These are phyloP conservation scores for Poecilia picta DNA, from an alignment of 2,797 vertebrate genomes.

Conservation along the genomic window DNA sequence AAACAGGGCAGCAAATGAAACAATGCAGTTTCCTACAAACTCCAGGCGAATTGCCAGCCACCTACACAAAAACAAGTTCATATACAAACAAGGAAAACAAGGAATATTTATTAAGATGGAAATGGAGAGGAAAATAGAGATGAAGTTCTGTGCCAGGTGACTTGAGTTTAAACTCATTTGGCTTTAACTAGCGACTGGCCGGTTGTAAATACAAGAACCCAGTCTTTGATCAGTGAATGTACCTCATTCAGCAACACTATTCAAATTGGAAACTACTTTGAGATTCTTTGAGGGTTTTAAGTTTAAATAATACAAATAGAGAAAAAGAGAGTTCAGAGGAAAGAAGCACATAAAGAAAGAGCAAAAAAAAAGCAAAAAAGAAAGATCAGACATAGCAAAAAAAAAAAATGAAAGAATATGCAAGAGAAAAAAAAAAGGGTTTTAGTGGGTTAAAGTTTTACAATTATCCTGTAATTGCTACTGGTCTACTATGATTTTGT, in stretches of 20 bases:
- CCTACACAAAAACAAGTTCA: slow-evolving; percentile 69
- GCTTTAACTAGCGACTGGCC: background rate
- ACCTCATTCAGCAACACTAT: too few relatives aligned
- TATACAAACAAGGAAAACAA: background rate
- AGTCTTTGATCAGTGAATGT: background rate
- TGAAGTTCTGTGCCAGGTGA: background rate
- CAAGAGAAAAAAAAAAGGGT: background rate
- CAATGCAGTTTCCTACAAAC: slow-evolving; percentile 92
- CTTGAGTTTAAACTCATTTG: background rate
- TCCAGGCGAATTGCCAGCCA: slow-evolving; percentile 94
- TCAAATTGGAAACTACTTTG: background rate
- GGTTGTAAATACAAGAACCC: background rate
- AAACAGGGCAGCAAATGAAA: slow-evolving; percentile 90
- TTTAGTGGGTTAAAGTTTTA: background rate
- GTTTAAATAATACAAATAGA: too few relatives aligned
- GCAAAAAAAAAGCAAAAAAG: too few relatives aligned
- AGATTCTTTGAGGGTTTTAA: background rate
- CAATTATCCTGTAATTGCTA: background rate
- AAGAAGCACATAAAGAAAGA: background rate
- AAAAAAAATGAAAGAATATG: background rate
- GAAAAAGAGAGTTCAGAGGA: background rate
- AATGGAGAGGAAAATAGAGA: background rate
- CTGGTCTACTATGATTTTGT: background rate
- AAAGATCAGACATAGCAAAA: background rate
- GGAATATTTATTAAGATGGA: background rate